Evolutionary conservation across 2,113 vertebrate genomes (phyloP).

Genomic region (Anguilla rostrata): DNA sequence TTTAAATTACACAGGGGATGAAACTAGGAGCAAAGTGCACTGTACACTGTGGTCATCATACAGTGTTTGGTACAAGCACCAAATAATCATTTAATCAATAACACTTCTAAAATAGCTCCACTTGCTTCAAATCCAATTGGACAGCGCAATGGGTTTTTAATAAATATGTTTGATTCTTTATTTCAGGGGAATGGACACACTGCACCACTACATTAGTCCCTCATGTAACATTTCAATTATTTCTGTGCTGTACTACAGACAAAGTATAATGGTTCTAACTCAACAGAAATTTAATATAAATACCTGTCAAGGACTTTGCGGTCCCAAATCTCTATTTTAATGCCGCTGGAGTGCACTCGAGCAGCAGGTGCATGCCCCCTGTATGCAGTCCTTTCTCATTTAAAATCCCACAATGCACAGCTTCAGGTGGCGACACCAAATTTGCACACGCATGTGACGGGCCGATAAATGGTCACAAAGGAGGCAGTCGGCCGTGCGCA

Average conservation of each 20-base stretch:
- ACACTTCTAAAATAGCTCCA: constrained; percentile 23
- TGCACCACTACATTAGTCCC: neutral
- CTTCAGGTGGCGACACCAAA: neutral
- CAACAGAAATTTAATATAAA: constrained; percentile 53
- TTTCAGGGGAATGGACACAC: neutral
- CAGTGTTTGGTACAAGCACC: neutral
- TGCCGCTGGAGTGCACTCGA: constrained; percentile 42
- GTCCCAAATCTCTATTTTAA: constrained; percentile 52
- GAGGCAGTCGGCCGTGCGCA: constrained; percentile 33
- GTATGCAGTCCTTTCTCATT: constrained; percentile 12
- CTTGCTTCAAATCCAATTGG: constrained; percentile 38
- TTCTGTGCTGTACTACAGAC: neutral
- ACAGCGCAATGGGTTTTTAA: constrained; percentile 42
- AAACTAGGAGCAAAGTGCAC: neutral
- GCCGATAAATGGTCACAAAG: constrained; percentile 44
- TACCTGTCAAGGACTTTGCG: constrained; percentile 37
- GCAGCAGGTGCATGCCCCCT: neutral
- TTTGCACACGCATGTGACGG: constrained; percentile 14
- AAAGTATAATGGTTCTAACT: constrained; percentile 43
- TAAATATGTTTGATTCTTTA: constrained; percentile 50
- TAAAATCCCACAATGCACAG: neutral
- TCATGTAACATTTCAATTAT: neutral
- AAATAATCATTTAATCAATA: neutral
- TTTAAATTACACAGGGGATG: no score
- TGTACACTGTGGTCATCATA: neutral